Base-by-base conservation (phyloP, 2,797 vertebrate genomes). In the Microcaecilia unicolor region DNA sequence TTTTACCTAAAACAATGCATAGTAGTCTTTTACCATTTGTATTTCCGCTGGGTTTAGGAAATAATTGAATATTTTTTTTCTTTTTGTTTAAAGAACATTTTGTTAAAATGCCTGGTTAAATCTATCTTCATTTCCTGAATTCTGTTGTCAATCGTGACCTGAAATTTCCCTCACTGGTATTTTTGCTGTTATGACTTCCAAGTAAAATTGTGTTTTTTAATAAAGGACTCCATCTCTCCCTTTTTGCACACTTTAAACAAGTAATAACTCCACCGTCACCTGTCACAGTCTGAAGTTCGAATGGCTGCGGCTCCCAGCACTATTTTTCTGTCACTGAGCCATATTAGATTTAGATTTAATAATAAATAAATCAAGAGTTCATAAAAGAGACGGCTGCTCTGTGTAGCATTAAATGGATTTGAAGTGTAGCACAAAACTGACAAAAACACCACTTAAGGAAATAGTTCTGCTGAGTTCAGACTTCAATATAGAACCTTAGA, bases 1-100 rank as follows among this genome's bases (percentile, higher is more conserved):
- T n/a, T n/a, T n/a, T n/a, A n/a, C n/a, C n/a, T n/a, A n/a, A n/a
- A n/a, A n/a, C n/a, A n/a, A n/a, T n/a, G n/a, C n/a, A n/a, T n/a
- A n/a, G n/a, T 31, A 4, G 31, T 36, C 22, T 44, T 60, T 60
- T 51, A 64, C 36, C 51, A 53, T 58, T 72, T 68, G 64, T 51
- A 55, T 57, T 56, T 17, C 28, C 39, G 25, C 26, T 12, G 11
- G 8, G 5, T 8, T 37, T n/a, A n/a, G n/a, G n/a, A 32, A 28
- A 9, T 22, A 1, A 13, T 32, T 24, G 18, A 17, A 26, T 31
- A 30, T 41, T 32, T 30, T 32, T 30, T 28, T 33, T 40, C 22
- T 10, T 0, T 1, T 30, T 30, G 43, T 37, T 40, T 41, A 35
- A 22, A 31, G 43, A 38, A 34, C 25, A 20, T 20, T 45, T n/a